These are phyloP conservation scores for Rana temporaria DNA, from an alignment of 2,113 vertebrate genomes.

Conservation along the genomic window DNA sequence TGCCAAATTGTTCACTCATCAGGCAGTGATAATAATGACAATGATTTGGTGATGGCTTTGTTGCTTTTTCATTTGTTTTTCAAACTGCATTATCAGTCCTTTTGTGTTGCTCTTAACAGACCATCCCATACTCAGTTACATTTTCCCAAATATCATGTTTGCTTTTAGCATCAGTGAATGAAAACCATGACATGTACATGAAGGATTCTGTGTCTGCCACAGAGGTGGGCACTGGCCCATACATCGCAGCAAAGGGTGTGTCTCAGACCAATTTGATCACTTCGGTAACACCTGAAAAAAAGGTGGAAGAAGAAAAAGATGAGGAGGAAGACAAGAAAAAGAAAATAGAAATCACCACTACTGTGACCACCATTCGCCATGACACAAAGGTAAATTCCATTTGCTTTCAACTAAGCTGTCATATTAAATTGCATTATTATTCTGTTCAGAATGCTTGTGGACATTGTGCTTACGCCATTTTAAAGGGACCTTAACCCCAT, in stretches of 20 bases:
- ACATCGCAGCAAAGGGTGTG: constrained; percentile 86
- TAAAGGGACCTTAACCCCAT: too few relatives aligned
- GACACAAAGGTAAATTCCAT: constrained; percentile 87
- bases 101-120: constrained; percentile 64
- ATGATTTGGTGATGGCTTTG: background rate
- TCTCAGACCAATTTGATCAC: constrained; percentile 90
- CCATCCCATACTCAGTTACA: constrained; percentile 67
- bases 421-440: too few relatives aligned
- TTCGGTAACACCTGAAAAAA: constrained; percentile 91
- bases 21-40: background rate
- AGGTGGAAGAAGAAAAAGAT: constrained; percentile 85
- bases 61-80: constrained; percentile 3
- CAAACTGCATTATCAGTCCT: constrained; percentile 59
- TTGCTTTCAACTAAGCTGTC: background rate
- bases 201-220: constrained; percentile 86
- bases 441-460: too few relatives aligned
- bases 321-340: constrained; percentile 76
- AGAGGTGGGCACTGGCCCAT: constrained; percentile 94
- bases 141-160: constrained; percentile 74
- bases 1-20: too few relatives aligned
- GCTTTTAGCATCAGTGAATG: constrained; percentile 89
- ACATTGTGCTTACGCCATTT: too few relatives aligned
- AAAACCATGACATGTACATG: constrained; percentile 93
- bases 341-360: constrained; percentile 73
- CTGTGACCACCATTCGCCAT: constrained; percentile 71